Base-by-base conservation (phyloP, 2,113 vertebrate genomes). In the Cottus gobio region DNA sequence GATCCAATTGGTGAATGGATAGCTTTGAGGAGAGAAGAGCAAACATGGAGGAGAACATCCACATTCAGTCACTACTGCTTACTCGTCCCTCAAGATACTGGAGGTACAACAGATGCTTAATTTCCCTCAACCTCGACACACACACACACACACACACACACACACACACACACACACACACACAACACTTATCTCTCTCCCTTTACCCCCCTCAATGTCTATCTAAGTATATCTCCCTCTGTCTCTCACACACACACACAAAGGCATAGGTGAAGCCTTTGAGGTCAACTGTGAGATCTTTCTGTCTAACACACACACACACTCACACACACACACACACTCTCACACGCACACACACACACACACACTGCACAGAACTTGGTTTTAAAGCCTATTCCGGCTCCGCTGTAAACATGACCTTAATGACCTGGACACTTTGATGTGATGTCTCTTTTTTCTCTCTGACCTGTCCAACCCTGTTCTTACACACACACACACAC, bases 351-450 rank as follows among this genome's bases (percentile, higher is more conserved):
- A 61, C 62, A 58, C 52, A 34, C 24, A 22, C 42, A 65, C 60
- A 39, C 46, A 69, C 61, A 67, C 12, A 37, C 16, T 31, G 16
- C 26, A 42, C 20, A 52, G 16, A 66, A 34, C 37, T 63, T 52
- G 52, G 56, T 11, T 83, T 54, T 62, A 16, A 78, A 85, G 86
- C 72, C 54, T 70, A 31, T 87, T 84, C 52, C 78, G 74, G 67
- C 85, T 83, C 63, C 44, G 80, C 69, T 79, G 67, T 82, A 82
- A 89, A 87, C 72, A 76, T 79, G 70, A 64, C 57, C 77, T 50
- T 44, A 57, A 84, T 81, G 74, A 56, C 64, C 57, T 24, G 13
- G 7, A 71, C 54, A 28, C 58, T 75, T 86, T 88, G 82, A 87
- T 85, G 73, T 84, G 58, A 34, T 8, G 60, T 64, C 26, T 72